A percentile compares a stretch with the other conserved stretches of the same genome.
phyloP scores from a whole-genome alignment of 2,888 invertebrate genomes.

The Macropis europaea region DNA sequence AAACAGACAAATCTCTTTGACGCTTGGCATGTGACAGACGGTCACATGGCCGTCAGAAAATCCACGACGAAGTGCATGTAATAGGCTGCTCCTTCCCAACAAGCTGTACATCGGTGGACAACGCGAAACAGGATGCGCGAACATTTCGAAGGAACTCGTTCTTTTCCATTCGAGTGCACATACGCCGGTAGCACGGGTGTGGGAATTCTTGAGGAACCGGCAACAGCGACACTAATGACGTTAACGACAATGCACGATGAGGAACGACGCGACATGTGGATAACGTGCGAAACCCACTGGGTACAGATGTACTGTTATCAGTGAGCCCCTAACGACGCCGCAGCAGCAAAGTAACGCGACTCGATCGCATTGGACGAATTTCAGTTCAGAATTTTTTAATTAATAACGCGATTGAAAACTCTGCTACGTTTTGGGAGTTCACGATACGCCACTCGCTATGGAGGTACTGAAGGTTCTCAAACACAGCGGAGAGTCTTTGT shows the following conservation, averaged over 20 bases:
- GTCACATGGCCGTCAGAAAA: neutral
- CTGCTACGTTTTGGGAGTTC: too few relatives aligned
- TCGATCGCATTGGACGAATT: too few relatives aligned
- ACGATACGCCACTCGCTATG: too few relatives aligned
- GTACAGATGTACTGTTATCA: slow-evolving; percentile 1
- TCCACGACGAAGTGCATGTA: neutral
- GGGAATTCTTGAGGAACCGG: slow-evolving; percentile 43
- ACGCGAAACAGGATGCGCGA: slow-evolving; percentile 27
- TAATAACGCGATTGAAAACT: neutral
- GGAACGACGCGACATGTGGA: neutral
- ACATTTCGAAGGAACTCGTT: slow-evolving; percentile 39
- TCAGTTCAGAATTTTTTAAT: too few relatives aligned
- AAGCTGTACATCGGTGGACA: slow-evolving; percentile 7
- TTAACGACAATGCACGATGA: slow-evolving; percentile 10
- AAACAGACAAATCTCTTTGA: neutral
- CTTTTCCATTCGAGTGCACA: slow-evolving; percentile 33
- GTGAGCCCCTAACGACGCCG: neutral
- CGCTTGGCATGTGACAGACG: neutral
- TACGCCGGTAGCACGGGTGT: slow-evolving; percentile 35
- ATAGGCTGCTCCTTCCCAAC: neutral
- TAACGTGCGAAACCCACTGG: slow-evolving; percentile 7
- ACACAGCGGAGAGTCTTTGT: too few relatives aligned
- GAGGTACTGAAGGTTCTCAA: too few relatives aligned
- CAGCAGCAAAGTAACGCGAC: neutral
- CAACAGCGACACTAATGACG: slow-evolving; percentile 48